These are phyloP conservation scores for Drosophila meridiana DNA, from an alignment of 2,888 invertebrate species.

Conservation along the genomic window DNA sequence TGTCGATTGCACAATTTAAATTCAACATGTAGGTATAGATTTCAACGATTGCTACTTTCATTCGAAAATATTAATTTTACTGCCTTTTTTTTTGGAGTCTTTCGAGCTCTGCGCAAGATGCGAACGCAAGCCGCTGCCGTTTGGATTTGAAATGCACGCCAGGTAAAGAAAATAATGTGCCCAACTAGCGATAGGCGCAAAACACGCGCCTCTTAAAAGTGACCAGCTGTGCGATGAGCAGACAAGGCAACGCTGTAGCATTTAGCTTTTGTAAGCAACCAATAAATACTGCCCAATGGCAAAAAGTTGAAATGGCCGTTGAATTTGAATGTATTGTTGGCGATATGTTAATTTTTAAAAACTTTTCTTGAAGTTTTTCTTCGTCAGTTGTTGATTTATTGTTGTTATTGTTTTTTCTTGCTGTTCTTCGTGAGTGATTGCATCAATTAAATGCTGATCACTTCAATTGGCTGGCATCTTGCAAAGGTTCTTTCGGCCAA, in stretches of 20 bases:
- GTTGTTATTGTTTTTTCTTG: constrained; percentile 21
- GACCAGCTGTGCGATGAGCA: background rate
- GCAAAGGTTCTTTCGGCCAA: constrained; percentile 26
- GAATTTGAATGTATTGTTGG: background rate
- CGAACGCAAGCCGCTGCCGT: constrained; percentile 73
- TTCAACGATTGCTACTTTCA: constrained; percentile 58
- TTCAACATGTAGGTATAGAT: constrained; percentile 21
- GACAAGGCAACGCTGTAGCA: constrained; percentile 16
- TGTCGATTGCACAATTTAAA: constrained; percentile 50
- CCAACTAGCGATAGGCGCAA: background rate
- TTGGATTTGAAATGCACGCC: constrained; percentile 79
- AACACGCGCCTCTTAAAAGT: constrained; percentile 1
- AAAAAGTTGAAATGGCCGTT: background rate
- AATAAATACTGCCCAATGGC: constrained; percentile 30
- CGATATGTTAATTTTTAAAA: background rate
- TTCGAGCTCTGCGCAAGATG: constrained; percentile 60
- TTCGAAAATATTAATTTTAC: background rate
- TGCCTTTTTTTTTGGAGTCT: constrained; percentile 11
- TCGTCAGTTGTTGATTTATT: constrained; percentile 26
- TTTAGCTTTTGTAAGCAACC: constrained; percentile 11
- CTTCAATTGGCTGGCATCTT: constrained; percentile 61
- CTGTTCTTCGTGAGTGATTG: constrained; percentile 51
- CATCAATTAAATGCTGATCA: constrained; percentile 73
- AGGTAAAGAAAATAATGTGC: constrained; percentile 60
- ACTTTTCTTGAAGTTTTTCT: background rate